These are phyloP conservation scores for Globodera rostochiensis DNA, from an alignment of 1,140 invertebrate genomes.

Conservation along the genomic window DNA sequence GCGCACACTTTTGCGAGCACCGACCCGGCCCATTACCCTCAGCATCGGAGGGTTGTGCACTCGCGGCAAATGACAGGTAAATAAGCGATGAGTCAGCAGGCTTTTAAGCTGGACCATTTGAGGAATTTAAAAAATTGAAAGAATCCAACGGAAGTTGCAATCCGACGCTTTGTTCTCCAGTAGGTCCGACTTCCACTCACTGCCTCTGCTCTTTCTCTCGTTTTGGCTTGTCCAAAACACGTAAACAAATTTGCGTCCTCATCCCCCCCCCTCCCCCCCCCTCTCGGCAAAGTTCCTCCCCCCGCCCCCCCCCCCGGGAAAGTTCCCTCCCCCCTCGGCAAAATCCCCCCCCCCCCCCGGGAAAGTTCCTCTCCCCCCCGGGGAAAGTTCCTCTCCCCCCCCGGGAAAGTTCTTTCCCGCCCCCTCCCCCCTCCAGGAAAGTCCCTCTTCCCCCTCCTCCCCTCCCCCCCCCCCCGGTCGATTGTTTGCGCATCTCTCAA, in stretches of 20 bases:
- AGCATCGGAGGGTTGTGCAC: constrained; percentile 46
- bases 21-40: constrained; percentile 52
- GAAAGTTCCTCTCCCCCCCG: not conserved
- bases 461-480: not conserved
- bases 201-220: no score
- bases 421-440: not conserved
- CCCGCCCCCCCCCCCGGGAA: not conserved
- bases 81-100: no score
- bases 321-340: not conserved
- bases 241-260: no score
- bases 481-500: constrained; percentile 13
- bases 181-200: no score
- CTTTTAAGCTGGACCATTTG: constrained; percentile 4
- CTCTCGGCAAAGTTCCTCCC: not conserved
- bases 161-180: no score
- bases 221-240: no score
- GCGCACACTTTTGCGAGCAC: constrained; percentile 55
- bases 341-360: not conserved
- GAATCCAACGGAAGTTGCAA: no score
- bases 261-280: no score
- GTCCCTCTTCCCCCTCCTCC: not conserved
- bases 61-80: constrained; percentile 17
- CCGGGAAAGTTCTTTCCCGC: not conserved
- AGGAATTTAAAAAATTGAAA: not conserved
- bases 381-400: not conserved